Conservation (phyloP, 2,113 vertebrate genomes). For the Hystrix brachyura region DNA sequence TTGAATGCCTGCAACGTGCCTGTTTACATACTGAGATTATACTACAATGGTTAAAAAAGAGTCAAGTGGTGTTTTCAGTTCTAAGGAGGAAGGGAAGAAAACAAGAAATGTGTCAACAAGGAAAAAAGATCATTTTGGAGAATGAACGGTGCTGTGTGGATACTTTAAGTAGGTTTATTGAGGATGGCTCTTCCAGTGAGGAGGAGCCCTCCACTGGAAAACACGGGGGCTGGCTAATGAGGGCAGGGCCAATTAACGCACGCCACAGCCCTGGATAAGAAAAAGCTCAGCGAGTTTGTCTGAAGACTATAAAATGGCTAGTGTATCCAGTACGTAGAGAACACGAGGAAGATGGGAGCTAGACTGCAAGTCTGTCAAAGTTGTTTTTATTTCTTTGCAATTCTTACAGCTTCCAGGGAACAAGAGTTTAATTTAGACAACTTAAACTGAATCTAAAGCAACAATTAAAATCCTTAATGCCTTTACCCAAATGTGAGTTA, state of each 20-base stretch:
- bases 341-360: background rate
- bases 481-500: background rate
- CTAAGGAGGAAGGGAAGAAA: background rate
- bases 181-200: background rate
- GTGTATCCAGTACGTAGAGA: background rate
- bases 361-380: background rate
- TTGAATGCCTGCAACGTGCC: background rate
- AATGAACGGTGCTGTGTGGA: background rate
- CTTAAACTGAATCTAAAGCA: background rate
- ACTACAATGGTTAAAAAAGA: background rate
- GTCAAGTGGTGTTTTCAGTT: background rate
- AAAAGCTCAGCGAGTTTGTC: background rate
- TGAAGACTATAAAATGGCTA: background rate
- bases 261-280: background rate
- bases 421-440: background rate
- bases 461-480: background rate
- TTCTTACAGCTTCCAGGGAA: background rate
- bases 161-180: background rate
- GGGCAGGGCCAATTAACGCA: background rate
- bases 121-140: constrained; percentile 28
- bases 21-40: background rate
- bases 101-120: background rate
- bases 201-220: background rate
- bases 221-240: background rate
- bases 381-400: constrained; percentile 43